These are phyloP conservation scores for Magallana gigas DNA, from an alignment of 1,140 invertebrate genomes.

Conservation along the genomic window DNA sequence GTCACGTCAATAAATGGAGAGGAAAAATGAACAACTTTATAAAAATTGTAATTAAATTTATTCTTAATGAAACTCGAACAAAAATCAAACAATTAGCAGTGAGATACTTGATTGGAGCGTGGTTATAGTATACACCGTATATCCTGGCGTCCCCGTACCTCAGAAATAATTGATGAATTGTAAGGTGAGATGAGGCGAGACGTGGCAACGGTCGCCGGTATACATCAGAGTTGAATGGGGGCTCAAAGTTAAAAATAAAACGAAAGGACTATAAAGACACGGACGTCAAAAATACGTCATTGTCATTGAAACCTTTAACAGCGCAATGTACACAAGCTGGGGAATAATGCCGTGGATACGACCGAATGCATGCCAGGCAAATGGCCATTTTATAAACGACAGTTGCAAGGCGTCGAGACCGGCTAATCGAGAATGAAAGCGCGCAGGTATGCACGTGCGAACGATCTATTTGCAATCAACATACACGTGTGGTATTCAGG, in stretches of 20 bases:
- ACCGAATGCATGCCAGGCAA: not conserved
- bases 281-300: conserved; percentile 13
- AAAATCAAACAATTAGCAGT: too few relatives aligned
- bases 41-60: too few relatives aligned
- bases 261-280: not conserved
- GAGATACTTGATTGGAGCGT: too few relatives aligned
- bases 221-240: not conserved
- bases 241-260: not conserved
- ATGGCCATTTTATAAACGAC: conserved; percentile 27
- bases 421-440: conserved; percentile 22
- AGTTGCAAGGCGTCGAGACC: conserved; percentile 6
- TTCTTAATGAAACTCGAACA: too few relatives aligned
- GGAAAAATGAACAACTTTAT: too few relatives aligned
- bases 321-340: not conserved
- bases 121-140: too few relatives aligned
- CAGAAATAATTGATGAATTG: too few relatives aligned
- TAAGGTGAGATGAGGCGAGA: not conserved
- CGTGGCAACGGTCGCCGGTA: not conserved
- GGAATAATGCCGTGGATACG: not conserved
- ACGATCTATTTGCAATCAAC: conserved; percentile 31
- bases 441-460: conserved; percentile 25
- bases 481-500: conserved; percentile 5
- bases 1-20: too few relatives aligned
- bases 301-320: conserved; percentile 23
- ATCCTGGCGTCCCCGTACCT: too few relatives aligned